Evolutionary conservation across 1,140 invertebrate genomes (phyloP), one percentile per base, ranked within the genome.

Genomic region (Diachasma alloeum): DNA sequence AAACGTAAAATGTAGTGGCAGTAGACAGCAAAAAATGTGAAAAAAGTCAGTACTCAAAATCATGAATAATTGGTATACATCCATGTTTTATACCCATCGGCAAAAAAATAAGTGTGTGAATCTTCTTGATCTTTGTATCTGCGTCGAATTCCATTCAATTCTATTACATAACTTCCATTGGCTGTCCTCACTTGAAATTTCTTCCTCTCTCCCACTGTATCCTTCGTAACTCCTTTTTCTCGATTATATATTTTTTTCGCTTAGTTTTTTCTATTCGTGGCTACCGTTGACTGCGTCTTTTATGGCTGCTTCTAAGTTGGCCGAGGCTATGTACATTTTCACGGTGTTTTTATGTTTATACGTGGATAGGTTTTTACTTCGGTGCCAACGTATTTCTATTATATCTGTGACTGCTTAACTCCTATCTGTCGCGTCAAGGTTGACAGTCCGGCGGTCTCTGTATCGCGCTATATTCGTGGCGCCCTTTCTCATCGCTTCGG

Each of bases 241-340:
- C 13, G 4, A 42, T n/a, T 66, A 22, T 53, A 15, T 53, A 53
- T 11, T 26, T 59, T 42, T 15, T 42, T 17, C 59, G 13, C 44
- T n/a, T 59, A 59, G 15, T 53, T 46, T 74, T 53, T 46, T 74
- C 59, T 74, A 44, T 46, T 67, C 59, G 39, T 22, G 59, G 72
- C 72, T 74, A 44, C 53, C 59, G 59, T 46, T 37, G 31, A 59
- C 39, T 66, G 37, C 63, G 80, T 83, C 86, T 75, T 86, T 87
- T 88, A 88, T 85, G 84, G 83, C 81, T 81, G 80, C 75, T 80
- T 83, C 83, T 87, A 89, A 89, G 86, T 88, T 88, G 87, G 86
- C 87, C 87, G 87, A 89, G 87, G 87, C 82, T 88, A 77, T 66
- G 36, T 69, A 86, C 83, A 82, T 85, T 88, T 87, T 86, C 82